Evolutionary conservation across 1,140 invertebrate species (phyloP).

Genomic region (Andricus grossulariae): DNA sequence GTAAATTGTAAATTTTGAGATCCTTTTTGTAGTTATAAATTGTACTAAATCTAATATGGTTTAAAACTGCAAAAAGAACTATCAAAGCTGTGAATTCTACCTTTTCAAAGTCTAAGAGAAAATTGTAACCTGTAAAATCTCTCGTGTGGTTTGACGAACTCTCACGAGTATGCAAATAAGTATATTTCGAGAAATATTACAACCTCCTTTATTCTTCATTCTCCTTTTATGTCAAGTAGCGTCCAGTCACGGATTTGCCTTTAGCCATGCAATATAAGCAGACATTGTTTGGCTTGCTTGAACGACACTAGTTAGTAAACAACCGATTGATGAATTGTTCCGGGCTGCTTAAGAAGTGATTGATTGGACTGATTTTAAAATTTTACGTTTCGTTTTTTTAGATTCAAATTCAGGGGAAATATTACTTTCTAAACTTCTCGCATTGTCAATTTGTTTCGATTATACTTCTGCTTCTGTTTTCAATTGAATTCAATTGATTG

Average conservation of each 20-base stretch:
- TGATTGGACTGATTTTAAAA: slow-evolving; percentile 7
- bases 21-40: too few relatives aligned
- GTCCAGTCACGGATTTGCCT: background rate
- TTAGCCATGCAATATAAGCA: background rate
- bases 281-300: too few relatives aligned
- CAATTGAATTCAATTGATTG: background rate
- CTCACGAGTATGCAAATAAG: background rate
- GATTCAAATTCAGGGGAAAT: background rate
- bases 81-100: too few relatives aligned
- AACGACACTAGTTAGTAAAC: too few relatives aligned
- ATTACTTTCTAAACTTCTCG: slow-evolving; percentile 11
- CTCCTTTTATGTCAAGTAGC: background rate
- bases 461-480: background rate
- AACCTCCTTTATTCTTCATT: background rate
- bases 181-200: slow-evolving; percentile 13
- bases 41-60: too few relatives aligned
- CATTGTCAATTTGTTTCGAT: background rate
- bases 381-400: background rate
- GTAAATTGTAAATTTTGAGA: too few relatives aligned
- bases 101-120: too few relatives aligned
- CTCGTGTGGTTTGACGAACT: background rate
- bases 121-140: too few relatives aligned
- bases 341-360: background rate
- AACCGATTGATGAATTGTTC: background rate
- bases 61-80: too few relatives aligned